Evolutionary conservation across 1,140 invertebrate genomes (phyloP).

Genomic region (Lordiphosa stackelbergi): DNA sequence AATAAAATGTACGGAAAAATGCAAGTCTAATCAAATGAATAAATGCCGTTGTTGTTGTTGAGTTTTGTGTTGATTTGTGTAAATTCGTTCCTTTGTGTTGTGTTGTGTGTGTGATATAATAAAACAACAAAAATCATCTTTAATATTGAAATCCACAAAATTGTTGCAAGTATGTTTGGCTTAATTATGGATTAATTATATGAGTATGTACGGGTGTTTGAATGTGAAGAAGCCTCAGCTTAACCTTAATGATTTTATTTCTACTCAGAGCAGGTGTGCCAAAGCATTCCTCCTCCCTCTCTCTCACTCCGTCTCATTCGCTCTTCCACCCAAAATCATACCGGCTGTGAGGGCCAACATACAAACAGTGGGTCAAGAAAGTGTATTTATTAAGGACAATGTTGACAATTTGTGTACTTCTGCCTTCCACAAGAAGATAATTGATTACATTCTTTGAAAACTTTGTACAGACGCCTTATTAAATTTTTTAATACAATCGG

Average conservation of each 20-base stretch:
- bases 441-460: too few relatives aligned
- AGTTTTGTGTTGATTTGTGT: background rate
- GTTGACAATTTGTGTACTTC: too few relatives aligned
- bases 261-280: too few relatives aligned
- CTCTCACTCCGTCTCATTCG: background rate
- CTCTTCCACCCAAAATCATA: constrained; percentile 2
- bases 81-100: background rate
- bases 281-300: background rate
- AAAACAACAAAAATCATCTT: constrained; percentile 13
- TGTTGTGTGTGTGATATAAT: constrained; percentile 37
- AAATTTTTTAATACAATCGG: too few relatives aligned
- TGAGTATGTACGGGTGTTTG: background rate
- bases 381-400: background rate
- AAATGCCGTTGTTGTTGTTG: constrained; percentile 8
- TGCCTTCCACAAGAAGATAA: too few relatives aligned
- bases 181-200: constrained; percentile 13
- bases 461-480: too few relatives aligned
- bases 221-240: constrained; percentile 1
- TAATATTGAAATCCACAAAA: constrained; percentile 15
- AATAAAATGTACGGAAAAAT: constrained; percentile 31
- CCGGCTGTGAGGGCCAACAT: constrained; percentile 3
- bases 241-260: constrained; percentile 8
- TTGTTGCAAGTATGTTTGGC: constrained; percentile 5
- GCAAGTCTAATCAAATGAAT: constrained; percentile 21
- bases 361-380: background rate